Evolutionary conservation across 2,113 vertebrate genomes (phyloP), one percentile per base, ranked within the genome.

Genomic region (Pseudois nayaur): DNA sequence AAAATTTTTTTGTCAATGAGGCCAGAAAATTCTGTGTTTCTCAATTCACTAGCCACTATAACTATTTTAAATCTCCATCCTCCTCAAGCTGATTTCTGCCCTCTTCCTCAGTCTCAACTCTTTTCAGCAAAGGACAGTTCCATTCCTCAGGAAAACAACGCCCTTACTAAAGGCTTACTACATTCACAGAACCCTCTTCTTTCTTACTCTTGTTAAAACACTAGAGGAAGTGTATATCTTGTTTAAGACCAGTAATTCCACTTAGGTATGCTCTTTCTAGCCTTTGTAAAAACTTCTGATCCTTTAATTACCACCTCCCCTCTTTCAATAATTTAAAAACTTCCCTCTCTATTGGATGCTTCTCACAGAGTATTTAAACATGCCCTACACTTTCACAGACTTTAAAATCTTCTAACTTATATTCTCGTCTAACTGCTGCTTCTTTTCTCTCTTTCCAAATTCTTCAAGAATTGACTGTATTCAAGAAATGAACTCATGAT

Each of bases 351-450:
- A 21, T 1, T 55, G 12, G 50, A 57, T 43, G 59, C 3, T 81
- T 85, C 33, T 97, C 96, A 82, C 19, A 79, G n/a, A 87, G 31
- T 67, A 94, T 67, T 89, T 90, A 84, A 95, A 86, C 13, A 92
- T 40, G 54, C 48, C 29, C 9, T 60, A 82, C 7, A 52, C 45
- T 83, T 29, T 52, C 55, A 87, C 1, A 79, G n/a, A 85, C 83
- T 83, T 57, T 84, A 90, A 55, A 60, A 27, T 13, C 21, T 45
- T 76, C 92, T 95, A 21, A 10, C 57, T 52, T 40, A 54, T 2
- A 40, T 45, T 95, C 5, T n/a, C 25, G 9, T 94, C 25, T 78
- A n/a, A 8, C 43, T 78, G 15, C 3, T 55, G 71, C 7, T 33
- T 29, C 21, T 40, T 55, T 87, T 33, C 59, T 17, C 45, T 36